Conservation (phyloP, 2,113 vertebrate species). For the Rissa tridactyla region DNA sequence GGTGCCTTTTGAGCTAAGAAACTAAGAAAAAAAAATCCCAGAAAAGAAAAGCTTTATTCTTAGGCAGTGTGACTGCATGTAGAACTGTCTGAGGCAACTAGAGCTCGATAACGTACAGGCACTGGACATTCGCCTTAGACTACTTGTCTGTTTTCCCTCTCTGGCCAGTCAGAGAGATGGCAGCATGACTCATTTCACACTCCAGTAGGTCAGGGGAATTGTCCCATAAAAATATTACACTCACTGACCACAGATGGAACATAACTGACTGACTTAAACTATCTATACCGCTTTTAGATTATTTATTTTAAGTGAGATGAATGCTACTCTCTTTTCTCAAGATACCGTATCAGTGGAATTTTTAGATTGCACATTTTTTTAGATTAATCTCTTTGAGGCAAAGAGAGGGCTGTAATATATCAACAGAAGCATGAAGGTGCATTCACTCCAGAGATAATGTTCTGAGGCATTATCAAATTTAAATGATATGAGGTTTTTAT, state of each 20-base stretch:
- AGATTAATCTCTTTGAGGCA: not conserved
- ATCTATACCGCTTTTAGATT: not conserved
- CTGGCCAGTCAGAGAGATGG: not conserved
- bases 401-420: not conserved
- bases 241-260: not conserved
- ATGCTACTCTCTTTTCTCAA: not conserved
- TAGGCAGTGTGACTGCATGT: not conserved
- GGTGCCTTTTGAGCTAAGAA: not conserved
- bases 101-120: not conserved
- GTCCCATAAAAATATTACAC: not conserved
- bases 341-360: not conserved
- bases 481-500: conserved; percentile 8
- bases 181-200: not conserved
- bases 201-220: not conserved
- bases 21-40: not conserved
- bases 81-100: not conserved
- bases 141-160: not conserved
- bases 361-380: not conserved
- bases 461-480: not conserved
- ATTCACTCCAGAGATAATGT: not conserved
- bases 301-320: not conserved
- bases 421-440: not conserved
- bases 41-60: not conserved
- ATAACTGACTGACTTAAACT: not conserved
- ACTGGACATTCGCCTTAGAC: not conserved